Evolutionary conservation across 1,140 invertebrate genomes (phyloP).

Genomic region (Drosophila murphyi): DNA sequence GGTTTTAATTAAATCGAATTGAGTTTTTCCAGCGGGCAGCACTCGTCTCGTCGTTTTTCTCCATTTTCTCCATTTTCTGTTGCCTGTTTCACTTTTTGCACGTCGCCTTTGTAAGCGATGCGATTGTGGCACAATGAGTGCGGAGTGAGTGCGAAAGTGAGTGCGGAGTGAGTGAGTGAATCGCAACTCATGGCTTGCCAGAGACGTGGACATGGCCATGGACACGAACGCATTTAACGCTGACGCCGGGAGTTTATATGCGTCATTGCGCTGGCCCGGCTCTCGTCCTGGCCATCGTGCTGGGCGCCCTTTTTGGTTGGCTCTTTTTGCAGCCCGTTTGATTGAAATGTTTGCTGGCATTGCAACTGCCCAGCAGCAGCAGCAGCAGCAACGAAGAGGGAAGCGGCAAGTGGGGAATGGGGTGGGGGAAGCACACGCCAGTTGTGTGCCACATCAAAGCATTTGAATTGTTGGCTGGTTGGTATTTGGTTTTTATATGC

Average conservation of each 20-base stretch:
- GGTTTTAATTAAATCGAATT: conserved; percentile 84
- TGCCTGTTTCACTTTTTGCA: conserved; percentile 49
- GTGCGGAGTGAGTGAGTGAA: conserved; percentile 45
- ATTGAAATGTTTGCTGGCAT: conserved; percentile 78
- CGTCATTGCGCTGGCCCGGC: conserved; percentile 53
- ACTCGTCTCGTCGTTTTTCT: conserved; percentile 47
- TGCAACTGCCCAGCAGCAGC: conserved; percentile 27
- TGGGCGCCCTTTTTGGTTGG: conserved; percentile 33
- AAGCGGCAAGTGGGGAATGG: not conserved
- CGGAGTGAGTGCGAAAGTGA: not conserved
- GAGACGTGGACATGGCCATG: conserved; percentile 42
- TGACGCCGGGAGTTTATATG: conserved; percentile 75
- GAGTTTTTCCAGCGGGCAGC: conserved; percentile 52
- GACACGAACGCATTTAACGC: conserved; percentile 78
- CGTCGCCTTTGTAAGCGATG: conserved; percentile 51
- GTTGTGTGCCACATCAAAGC: conserved; percentile 51
- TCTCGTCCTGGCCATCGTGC: conserved; percentile 7
- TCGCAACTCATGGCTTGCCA: conserved; percentile 54
- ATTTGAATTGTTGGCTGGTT: conserved; percentile 62
- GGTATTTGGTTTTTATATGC: conserved; percentile 64
- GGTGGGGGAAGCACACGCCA: not conserved
- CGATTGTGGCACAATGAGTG: conserved; percentile 37
- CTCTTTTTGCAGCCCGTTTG: conserved; percentile 53
- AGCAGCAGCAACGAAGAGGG: no score
- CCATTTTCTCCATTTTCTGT: conserved; percentile 29